These are phyloP conservation scores for Charadrius vociferus DNA, from an alignment of 2,113 vertebrate genomes.

Conservation along the genomic window DNA sequence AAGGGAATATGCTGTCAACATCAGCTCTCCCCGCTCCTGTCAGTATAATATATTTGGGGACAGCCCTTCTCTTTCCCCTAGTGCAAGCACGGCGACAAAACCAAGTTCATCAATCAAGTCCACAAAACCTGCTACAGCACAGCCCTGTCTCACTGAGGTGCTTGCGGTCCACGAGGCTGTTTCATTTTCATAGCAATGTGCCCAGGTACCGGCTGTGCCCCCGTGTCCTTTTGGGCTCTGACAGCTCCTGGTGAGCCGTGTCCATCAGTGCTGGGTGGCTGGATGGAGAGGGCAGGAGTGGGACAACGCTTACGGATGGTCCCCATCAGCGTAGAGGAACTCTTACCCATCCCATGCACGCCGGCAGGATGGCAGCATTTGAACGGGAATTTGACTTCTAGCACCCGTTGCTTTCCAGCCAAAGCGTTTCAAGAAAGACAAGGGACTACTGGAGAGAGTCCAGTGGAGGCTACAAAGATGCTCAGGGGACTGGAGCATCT, in stretches of 20 bases:
- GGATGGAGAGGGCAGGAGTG: neutral
- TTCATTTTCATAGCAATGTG: neutral
- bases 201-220: neutral
- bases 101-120: neutral
- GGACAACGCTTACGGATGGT: neutral
- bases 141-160: neutral
- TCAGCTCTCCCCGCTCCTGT: neutral
- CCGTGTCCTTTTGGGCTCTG: neutral
- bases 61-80: neutral
- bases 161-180: neutral
- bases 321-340: neutral
- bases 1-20: neutral
- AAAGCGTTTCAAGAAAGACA: neutral
- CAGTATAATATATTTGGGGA: too few species aligned
- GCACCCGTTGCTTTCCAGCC: neutral
- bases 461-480: too few species aligned
- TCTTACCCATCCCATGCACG: neutral
- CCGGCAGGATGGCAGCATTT: neutral
- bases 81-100: neutral
- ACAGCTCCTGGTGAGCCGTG: rapidly evolving
- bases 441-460: too few species aligned
- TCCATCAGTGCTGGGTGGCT: neutral
- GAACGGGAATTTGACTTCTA: neutral
- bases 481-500: too few species aligned
- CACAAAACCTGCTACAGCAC: neutral